phyloP scores from a whole-genome alignment of 2,113 vertebrate species.

The Nothoprocta pentlandii region DNA sequence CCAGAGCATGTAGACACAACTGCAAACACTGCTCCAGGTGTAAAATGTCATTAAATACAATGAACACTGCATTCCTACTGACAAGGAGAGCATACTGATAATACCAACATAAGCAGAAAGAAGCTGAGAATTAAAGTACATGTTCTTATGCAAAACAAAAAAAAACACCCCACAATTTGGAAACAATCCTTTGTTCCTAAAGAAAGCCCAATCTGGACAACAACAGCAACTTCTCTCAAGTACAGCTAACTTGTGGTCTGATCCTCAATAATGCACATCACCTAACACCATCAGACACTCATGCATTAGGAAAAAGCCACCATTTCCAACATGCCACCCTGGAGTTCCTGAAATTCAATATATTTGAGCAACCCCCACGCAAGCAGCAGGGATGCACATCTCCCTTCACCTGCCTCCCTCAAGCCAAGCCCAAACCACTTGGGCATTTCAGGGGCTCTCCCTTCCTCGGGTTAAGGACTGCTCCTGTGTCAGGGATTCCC shows the following conservation, averaged over 20 bases:
- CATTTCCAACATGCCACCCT: background rate
- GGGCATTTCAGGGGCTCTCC: background rate
- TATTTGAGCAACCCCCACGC: background rate
- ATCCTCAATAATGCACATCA: background rate
- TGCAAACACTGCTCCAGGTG: background rate
- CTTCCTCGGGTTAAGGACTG: background rate
- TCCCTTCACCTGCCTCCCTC: background rate
- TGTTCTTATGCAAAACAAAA: constrained; percentile 52
- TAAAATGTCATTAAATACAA: constrained; percentile 18
- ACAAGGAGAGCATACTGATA: background rate
- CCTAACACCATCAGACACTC: background rate
- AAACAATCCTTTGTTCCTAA: background rate
- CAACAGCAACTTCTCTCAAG: accelerated
- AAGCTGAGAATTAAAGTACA: constrained; percentile 36
- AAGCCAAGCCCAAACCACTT: background rate
- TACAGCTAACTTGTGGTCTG: background rate
- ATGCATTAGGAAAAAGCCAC: accelerated
- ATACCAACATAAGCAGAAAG: background rate
- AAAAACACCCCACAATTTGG: background rate
- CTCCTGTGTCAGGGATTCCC: accelerated
- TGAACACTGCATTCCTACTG: background rate
- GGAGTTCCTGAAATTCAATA: background rate
- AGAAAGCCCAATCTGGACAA: background rate
- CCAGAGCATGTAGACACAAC: constrained; percentile 11
- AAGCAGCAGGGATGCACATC: background rate